phyloP scores from a whole-genome alignment of 2,797 vertebrate species.

The Neopelma chrysocephalum region DNA sequence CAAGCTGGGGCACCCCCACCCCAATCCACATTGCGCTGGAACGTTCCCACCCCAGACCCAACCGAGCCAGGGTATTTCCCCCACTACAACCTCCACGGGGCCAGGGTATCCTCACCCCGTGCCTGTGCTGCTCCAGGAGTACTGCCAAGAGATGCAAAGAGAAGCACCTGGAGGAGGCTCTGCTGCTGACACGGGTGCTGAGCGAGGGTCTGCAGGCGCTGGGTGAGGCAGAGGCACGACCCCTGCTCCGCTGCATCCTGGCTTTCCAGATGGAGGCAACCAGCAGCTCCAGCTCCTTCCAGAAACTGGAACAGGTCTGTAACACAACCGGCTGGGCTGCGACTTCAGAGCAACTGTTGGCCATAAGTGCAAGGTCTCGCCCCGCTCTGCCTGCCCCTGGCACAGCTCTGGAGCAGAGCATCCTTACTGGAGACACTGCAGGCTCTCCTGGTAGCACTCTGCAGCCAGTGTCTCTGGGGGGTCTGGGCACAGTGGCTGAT shows the following conservation, averaged over 20 bases:
- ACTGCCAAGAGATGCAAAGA: conserved; percentile 82
- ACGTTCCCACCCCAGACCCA: too few relatives aligned
- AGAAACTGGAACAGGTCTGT: conserved; percentile 87
- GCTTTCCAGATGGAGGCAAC: conserved; percentile 80
- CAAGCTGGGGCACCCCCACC: neutral
- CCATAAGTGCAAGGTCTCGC: neutral
- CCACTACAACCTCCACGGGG: rapidly evolving
- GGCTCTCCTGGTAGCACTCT: neutral
- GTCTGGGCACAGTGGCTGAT: neutral
- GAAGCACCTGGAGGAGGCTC: conserved; percentile 82
- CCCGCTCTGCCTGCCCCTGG: neutral
- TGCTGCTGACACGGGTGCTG: conserved; percentile 69
- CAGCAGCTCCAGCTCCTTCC: conserved; percentile 80
- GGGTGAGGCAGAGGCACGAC: conserved; percentile 52
- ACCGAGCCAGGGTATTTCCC: rapidly evolving
- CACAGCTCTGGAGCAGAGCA: neutral
- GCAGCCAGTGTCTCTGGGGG: neutral
- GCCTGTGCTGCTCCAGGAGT: conserved; percentile 59
- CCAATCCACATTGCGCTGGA: too few relatives aligned
- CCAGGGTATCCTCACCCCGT: neutral
- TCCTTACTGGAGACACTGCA: neutral
- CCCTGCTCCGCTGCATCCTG: conserved; percentile 79
- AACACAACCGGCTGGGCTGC: rapidly evolving
- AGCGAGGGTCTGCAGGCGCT: conserved; percentile 59
- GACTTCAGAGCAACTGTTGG: neutral